Conservation (phyloP, 1,140 invertebrate genomes). For the Zaprionus ornatus region DNA sequence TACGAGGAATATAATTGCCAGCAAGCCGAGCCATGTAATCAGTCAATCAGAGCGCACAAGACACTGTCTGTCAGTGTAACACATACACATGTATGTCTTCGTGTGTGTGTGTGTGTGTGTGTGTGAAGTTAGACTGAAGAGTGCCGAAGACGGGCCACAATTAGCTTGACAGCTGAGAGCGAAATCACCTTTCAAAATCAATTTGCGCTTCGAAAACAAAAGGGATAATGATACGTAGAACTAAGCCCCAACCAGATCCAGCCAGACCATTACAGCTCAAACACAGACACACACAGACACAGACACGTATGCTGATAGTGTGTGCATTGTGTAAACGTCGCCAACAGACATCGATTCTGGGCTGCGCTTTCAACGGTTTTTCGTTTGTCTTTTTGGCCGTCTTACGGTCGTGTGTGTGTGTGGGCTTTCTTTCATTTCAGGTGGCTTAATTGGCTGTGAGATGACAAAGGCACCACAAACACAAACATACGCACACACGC, state of each 20-base stretch:
- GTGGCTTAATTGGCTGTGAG: constrained; percentile 67
- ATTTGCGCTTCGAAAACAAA: constrained; percentile 60
- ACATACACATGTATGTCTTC: background rate
- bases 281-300: constrained; percentile 14
- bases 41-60: constrained; percentile 21
- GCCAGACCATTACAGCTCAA: constrained; percentile 10
- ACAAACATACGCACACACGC: constrained; percentile 5
- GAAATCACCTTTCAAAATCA: constrained; percentile 56
- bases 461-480: constrained; percentile 51
- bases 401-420: constrained; percentile 8
- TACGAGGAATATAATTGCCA: constrained; percentile 25
- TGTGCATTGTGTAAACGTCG: constrained; percentile 17
- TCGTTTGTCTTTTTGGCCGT: constrained; percentile 40
- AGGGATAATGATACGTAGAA: constrained; percentile 62
- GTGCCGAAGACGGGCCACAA: constrained; percentile 9
- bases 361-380: constrained; percentile 39
- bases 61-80: background rate
- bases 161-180: constrained; percentile 41
- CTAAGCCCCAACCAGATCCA: constrained; percentile 14
- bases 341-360: constrained; percentile 24
- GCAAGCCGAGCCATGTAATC: constrained; percentile 16
- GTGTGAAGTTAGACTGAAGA: constrained; percentile 11
- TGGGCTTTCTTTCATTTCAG: constrained; percentile 54
- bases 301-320: background rate
- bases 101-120: constrained; percentile 16